These are phyloP conservation scores for Colossoma macropomum DNA, from an alignment of 2,113 vertebrate species.

Conservation along the genomic window DNA sequence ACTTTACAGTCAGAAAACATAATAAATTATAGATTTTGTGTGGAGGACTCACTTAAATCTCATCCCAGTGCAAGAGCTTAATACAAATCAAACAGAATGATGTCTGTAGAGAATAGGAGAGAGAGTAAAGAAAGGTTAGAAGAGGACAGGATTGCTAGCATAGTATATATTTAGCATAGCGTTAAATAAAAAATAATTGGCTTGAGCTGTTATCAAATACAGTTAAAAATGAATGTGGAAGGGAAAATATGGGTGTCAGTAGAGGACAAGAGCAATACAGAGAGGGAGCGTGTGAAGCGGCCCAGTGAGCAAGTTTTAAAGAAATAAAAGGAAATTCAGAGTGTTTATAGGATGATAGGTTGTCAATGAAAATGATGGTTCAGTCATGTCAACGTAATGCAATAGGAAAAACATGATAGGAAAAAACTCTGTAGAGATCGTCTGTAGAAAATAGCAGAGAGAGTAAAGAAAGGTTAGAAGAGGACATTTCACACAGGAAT, in stretches of 20 bases:
- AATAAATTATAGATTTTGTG: conserved; percentile 10
- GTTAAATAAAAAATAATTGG: background rate
- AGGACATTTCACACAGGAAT: background rate
- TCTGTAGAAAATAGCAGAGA: too few species aligned
- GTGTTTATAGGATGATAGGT: background rate
- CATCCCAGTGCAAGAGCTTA: background rate
- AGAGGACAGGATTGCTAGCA: background rate
- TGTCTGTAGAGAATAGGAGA: background rate
- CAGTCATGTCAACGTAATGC: background rate
- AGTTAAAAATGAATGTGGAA: background rate
- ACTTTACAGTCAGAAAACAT: background rate
- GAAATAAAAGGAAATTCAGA: background rate
- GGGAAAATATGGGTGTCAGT: background rate
- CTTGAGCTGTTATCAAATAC: background rate
- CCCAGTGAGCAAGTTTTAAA: background rate
- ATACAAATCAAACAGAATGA: background rate
- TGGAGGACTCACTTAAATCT: conserved; percentile 39
- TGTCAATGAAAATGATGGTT: background rate
- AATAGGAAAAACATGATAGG: background rate
- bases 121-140: too few species aligned
- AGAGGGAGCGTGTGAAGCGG: background rate
- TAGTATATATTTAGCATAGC: background rate
- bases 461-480: background rate
- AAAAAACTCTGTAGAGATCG: too few species aligned
- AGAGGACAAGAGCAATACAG: background rate